phyloP scores from a whole-genome alignment of 35 echinoderm and acorn worm genomes.

The Heliocidaris tuberculata region DNA sequence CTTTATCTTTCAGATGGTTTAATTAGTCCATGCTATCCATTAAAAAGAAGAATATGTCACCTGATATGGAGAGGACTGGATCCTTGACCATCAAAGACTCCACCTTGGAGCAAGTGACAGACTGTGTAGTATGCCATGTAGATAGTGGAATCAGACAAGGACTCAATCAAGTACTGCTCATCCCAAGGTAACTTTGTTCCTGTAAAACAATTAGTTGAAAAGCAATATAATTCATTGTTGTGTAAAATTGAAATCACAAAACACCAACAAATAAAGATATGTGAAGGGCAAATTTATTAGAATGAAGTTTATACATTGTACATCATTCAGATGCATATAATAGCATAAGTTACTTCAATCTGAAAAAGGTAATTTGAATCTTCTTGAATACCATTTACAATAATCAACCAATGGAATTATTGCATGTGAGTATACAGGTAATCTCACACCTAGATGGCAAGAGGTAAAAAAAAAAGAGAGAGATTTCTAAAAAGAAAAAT shows the following conservation, averaged over 20 bases:
- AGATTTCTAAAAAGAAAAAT: too few relatives aligned
- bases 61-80: slow-evolving; percentile 80
- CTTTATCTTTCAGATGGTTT: too few relatives aligned
- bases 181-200: slow-evolving; percentile 96
- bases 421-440: too few relatives aligned
- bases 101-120: slow-evolving; percentile 81
- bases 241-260: neutral
- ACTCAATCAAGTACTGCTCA: slow-evolving; percentile 93
- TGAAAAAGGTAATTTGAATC: too few relatives aligned
- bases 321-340: too few relatives aligned
- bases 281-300: too few relatives aligned
- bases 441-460: too few relatives aligned
- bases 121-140: slow-evolving; percentile 99
- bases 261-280: neutral
- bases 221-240: neutral
- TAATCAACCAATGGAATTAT: too few relatives aligned
- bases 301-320: neutral
- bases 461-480: too few relatives aligned
- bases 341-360: too few relatives aligned
- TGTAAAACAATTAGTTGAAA: slow-evolving; percentile 15
- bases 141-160: slow-evolving; percentile 95
- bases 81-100: slow-evolving; percentile 81
- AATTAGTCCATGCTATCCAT: too few relatives aligned
- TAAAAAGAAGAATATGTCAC: slow-evolving; percentile 43
- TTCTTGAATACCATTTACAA: too few relatives aligned